phyloP scores from a whole-genome alignment of 1,140 invertebrate species.

The Penaeus indicus region DNA sequence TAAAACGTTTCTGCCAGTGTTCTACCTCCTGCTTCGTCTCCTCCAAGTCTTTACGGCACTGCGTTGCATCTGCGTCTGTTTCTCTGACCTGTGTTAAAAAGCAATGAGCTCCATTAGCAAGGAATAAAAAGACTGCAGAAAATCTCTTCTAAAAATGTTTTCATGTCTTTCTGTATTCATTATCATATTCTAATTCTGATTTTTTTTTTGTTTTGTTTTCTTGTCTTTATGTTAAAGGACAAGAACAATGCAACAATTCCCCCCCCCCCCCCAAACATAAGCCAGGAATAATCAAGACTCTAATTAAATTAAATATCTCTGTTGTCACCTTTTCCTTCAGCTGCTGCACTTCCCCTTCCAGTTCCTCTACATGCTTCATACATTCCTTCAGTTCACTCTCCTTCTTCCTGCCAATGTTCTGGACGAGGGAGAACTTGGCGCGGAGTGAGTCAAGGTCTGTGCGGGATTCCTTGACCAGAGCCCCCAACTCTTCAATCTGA shows the following conservation, averaged over 20 bases:
- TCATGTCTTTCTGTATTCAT: too few species aligned
- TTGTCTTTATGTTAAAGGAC: too few species aligned
- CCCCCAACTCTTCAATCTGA: conserved; percentile 13
- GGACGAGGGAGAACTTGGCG: conserved; percentile 30
- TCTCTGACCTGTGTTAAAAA: background rate
- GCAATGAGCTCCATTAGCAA: background rate
- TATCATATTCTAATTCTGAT: too few species aligned
- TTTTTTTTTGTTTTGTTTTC: too few species aligned
- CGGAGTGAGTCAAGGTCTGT: conserved; percentile 15
- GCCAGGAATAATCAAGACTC: too few species aligned
- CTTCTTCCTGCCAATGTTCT: conserved; percentile 33
- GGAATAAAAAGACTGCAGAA: background rate
- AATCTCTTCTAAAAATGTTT: too few species aligned
- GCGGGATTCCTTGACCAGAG: conserved; percentile 7
- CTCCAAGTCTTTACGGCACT: background rate
- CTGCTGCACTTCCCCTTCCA: conserved; percentile 7
- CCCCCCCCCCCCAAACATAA: too few species aligned
- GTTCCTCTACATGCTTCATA: conserved; percentile 15
- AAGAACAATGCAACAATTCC: too few species aligned
- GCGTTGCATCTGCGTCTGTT: background rate
- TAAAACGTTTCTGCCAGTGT: conserved; percentile 38
- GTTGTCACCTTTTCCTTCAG: conserved; percentile 32
- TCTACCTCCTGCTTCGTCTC: background rate
- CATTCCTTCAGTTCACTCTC: conserved; percentile 14
- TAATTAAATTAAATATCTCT: too few species aligned